Conservation (phyloP, 2,888 invertebrate species). For the Mythimna lalbum region DNA sequence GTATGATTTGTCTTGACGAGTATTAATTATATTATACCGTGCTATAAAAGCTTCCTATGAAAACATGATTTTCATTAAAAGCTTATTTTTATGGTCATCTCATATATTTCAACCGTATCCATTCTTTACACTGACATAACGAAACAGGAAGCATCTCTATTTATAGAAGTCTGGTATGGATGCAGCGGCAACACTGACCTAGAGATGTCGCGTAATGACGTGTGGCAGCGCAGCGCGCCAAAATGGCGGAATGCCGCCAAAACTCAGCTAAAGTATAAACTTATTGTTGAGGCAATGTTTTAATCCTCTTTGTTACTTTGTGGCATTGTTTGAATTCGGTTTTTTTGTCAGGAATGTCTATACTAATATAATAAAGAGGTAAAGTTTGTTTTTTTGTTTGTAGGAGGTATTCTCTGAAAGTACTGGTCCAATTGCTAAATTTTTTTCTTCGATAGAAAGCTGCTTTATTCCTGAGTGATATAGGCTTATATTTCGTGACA, state of each 20-base stretch:
- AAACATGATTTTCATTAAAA: no score
- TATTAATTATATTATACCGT: no score
- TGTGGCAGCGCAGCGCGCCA: conserved; percentile 55
- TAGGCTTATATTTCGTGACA: no score
- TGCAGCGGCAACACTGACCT: conserved; percentile 60
- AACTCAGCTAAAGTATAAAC: conserved; percentile 13
- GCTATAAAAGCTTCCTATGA: no score
- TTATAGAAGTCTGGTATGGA: conserved; percentile 25
- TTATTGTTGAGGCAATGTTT: not conserved
- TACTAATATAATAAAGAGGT: no score
- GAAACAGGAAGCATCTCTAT: conserved; percentile 38
- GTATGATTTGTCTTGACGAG: no score
- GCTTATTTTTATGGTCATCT: no score
- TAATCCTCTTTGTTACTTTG: conserved; percentile 21
- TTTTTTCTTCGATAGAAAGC: no score
- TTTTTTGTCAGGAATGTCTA: not conserved
- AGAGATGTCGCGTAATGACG: conserved; percentile 52
- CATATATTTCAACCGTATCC: not conserved
- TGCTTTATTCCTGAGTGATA: no score
- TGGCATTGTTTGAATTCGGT: not conserved
- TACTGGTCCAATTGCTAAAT: no score
- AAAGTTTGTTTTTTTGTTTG: no score
- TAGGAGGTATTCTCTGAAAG: no score
- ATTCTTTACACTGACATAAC: not conserved
- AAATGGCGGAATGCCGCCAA: conserved; percentile 44